Evolutionary conservation across 2,797 vertebrate species (phyloP).

Genomic region (Gadopsis bispinosus): DNA sequence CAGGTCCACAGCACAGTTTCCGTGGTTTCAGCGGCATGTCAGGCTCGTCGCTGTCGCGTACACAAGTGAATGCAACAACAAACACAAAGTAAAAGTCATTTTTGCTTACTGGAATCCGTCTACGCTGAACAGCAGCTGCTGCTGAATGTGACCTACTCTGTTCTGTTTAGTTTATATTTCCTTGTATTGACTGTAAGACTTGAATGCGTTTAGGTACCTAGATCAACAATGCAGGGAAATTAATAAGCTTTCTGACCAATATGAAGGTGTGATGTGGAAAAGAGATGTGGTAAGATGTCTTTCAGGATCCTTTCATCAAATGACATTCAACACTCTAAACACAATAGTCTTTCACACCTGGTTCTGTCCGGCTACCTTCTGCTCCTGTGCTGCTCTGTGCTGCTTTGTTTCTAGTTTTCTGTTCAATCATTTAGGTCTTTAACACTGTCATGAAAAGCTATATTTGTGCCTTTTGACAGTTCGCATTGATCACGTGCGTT

Average conservation of each 20-base stretch:
- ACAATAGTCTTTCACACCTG: neutral
- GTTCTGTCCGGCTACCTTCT: neutral
- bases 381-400: neutral
- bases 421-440: neutral
- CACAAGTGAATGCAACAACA: neutral
- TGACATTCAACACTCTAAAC: neutral
- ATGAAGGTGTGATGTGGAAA: neutral
- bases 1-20: slow-evolving; percentile 16
- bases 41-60: neutral
- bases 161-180: neutral
- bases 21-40: slow-evolving; percentile 42
- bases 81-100: neutral
- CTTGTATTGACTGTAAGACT: neutral
- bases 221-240: neutral
- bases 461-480: neutral
- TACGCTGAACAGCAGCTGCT: neutral
- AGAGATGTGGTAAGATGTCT: neutral
- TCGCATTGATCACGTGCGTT: neutral
- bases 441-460: neutral
- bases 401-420: neutral
- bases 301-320: neutral
- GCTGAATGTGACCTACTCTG: neutral
- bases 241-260: neutral
- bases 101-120: neutral
- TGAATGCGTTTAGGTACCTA: neutral